Evolutionary conservation across 1,140 invertebrate genomes (phyloP).

Genomic region (Phymorhynchus buccinoides): DNA sequence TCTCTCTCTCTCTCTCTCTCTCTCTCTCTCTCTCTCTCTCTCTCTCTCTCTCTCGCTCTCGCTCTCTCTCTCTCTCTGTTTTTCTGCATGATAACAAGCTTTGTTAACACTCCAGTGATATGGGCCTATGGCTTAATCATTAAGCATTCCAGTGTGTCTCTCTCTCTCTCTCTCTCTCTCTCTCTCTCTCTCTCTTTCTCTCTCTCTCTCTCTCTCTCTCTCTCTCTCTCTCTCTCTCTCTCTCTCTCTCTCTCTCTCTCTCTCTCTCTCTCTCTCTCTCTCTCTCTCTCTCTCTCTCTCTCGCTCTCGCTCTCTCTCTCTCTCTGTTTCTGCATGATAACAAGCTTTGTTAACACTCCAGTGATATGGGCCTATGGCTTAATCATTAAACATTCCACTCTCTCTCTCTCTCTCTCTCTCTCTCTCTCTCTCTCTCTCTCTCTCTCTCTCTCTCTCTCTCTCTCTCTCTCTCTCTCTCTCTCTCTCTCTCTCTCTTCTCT

Average conservation of each 20-base stretch:
- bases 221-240: not conserved
- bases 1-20: too few relatives aligned
- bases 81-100: too few relatives aligned
- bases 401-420: not conserved
- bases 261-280: not conserved
- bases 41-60: too few relatives aligned
- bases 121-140: too few relatives aligned
- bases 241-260: not conserved
- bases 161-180: not conserved
- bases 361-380: too few relatives aligned
- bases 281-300: not conserved
- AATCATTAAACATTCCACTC: too few relatives aligned
- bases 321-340: not conserved
- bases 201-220: not conserved
- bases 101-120: too few relatives aligned
- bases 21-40: too few relatives aligned
- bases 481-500: not conserved
- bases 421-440: not conserved
- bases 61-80: too few relatives aligned
- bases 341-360: too few relatives aligned
- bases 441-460: not conserved
- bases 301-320: not conserved
- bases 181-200: slow-evolving; percentile 5
- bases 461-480: not conserved
- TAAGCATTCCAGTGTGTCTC: too few relatives aligned